Conservation (phyloP, 2,113 vertebrate species). For the Silurus meridionalis region DNA sequence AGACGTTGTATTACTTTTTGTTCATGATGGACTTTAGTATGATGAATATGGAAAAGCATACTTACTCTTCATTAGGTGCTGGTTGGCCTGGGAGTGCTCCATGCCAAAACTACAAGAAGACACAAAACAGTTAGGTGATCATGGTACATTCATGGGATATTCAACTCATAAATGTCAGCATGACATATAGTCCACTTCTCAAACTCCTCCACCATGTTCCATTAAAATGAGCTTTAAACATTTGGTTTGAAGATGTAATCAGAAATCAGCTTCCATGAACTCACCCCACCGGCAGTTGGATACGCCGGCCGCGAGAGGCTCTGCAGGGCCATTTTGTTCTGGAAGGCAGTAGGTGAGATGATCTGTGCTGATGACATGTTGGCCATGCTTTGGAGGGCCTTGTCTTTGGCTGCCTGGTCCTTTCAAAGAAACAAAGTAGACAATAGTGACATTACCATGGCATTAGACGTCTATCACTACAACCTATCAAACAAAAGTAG, state of each 20-base stretch:
- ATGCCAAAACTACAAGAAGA: conserved; percentile 86
- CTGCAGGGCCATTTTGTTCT: conserved; percentile 89
- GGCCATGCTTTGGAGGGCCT: conserved; percentile 95
- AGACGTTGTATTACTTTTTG: conserved; percentile 58
- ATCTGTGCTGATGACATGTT: conserved; percentile 95
- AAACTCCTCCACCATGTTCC: neutral
- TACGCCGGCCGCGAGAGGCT: conserved; percentile 82
- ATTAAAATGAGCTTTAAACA: neutral
- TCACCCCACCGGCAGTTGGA: conserved; percentile 85
- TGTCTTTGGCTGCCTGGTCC: conserved; percentile 98
- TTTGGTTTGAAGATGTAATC: neutral
- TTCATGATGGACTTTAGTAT: neutral
- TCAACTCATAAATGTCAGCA: neutral
- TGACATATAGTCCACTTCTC: neutral
- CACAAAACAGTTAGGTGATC: neutral
- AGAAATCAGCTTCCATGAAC: conserved; percentile 56
- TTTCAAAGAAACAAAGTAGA: conserved; percentile 60
- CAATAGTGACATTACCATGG: conserved; percentile 37
- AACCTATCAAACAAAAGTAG: neutral
- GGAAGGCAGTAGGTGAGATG: conserved; percentile 89
- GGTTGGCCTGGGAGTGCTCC: conserved; percentile 84
- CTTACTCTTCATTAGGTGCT: conserved; percentile 89
- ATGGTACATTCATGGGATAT: neutral
- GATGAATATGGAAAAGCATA: conserved; percentile 41
- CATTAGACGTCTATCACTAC: conserved; percentile 26